Conservation (phyloP, 2,888 invertebrate genomes). For the Acholoe squamosa region DNA sequence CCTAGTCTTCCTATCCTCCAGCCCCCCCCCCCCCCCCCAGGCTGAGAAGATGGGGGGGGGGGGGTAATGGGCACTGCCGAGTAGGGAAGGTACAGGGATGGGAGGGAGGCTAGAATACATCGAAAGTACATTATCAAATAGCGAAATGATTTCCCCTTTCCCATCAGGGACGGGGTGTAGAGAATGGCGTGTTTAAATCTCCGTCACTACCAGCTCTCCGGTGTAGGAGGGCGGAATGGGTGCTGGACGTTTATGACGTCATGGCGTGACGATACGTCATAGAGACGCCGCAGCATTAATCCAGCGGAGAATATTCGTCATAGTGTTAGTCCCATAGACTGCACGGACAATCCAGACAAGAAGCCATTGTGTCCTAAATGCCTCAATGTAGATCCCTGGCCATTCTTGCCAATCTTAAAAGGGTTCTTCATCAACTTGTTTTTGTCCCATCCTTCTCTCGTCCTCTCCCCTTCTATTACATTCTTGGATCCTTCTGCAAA, state of each 20-base stretch:
- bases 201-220: not conserved
- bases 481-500: too few relatives aligned
- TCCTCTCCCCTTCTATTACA: too few relatives aligned
- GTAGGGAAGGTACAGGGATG: not conserved
- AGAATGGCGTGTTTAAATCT: conserved; percentile 11
- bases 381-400: too few relatives aligned
- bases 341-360: too few relatives aligned
- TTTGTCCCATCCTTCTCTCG: too few relatives aligned
- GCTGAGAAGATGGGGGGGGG: not conserved
- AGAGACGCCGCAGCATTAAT: not conserved
- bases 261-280: conserved; percentile 20
- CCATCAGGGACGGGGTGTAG: not conserved
- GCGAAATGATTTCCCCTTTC: conserved; percentile 18
- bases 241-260: conserved; percentile 6
- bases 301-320: too few relatives aligned
- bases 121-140: conserved; percentile 46
- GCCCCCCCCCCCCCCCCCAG: too few relatives aligned
- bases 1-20: too few relatives aligned
- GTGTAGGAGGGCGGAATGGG: not conserved
- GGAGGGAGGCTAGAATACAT: conserved; percentile 9
- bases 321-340: too few relatives aligned
- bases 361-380: too few relatives aligned
- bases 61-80: not conserved
- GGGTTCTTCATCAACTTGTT: too few relatives aligned
- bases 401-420: too few relatives aligned